A percentile compares a stretch with the other conserved stretches of the same genome.
Conservation (phyloP, 2,797 vertebrate species). For the Moxostoma hubbsi region DNA sequence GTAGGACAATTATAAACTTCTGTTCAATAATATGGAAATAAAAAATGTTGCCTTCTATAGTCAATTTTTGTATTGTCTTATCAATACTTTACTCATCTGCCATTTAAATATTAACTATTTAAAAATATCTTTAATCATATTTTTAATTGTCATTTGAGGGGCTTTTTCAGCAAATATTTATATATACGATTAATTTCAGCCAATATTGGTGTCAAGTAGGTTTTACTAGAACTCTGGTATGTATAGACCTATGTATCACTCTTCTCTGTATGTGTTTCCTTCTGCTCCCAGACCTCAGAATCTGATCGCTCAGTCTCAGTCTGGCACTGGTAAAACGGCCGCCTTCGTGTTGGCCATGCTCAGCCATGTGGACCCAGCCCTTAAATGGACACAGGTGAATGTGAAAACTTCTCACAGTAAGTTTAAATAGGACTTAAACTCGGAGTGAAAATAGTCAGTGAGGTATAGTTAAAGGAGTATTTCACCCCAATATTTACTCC, state of each 20-base stretch:
- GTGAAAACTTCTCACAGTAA: background rate
- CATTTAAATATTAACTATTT: too few relatives aligned
- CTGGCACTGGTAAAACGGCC: slow-evolving; percentile 96
- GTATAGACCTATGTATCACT: background rate
- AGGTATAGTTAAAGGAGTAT: too few relatives aligned
- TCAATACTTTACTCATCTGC: too few relatives aligned
- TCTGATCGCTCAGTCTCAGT: slow-evolving; percentile 95
- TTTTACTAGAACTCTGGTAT: background rate
- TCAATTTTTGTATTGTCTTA: too few relatives aligned
- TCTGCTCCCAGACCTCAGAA: slow-evolving; percentile 86
- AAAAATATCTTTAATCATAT: too few relatives aligned
- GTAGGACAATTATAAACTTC: too few relatives aligned
- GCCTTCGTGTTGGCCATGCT: slow-evolving; percentile 97
- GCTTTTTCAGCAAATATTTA: too few relatives aligned
- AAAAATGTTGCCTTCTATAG: too few relatives aligned
- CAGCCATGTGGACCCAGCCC: slow-evolving; percentile 85
- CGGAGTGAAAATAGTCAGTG: background rate
- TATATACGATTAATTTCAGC: too few relatives aligned
- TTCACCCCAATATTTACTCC: too few relatives aligned
- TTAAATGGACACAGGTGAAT: slow-evolving; percentile 89
- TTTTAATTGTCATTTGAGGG: too few relatives aligned
- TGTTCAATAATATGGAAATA: too few relatives aligned
- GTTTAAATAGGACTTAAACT: background rate
- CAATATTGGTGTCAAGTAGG: background rate
- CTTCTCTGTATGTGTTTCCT: slow-evolving; percentile 18